Conservation (phyloP, 2,797 vertebrate genomes). For the Dallia pectoralis region DNA sequence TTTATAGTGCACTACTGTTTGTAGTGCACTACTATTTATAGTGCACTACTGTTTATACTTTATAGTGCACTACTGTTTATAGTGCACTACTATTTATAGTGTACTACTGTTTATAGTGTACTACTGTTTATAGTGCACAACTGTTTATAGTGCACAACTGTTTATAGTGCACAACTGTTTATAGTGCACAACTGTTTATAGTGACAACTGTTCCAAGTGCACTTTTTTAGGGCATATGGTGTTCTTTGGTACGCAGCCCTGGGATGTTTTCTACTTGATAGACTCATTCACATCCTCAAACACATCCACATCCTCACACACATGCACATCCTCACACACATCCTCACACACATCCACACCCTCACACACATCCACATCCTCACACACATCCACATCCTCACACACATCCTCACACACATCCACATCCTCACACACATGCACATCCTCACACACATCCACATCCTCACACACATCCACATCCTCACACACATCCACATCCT, state of each 20-base stretch:
- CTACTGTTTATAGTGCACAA: too few species aligned
- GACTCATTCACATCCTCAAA: too few species aligned
- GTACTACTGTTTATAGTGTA: too few species aligned
- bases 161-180: too few species aligned
- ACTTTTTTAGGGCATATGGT: background rate
- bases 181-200: too few species aligned
- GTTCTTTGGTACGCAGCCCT: background rate
- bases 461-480: conserved; percentile 13
- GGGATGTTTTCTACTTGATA: background rate
- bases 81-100: too few species aligned
- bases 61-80: background rate
- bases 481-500: conserved; percentile 11
- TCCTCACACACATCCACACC: too few species aligned
- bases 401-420: conserved; percentile 5
- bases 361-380: conserved; percentile 11
- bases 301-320: conserved; percentile 8
- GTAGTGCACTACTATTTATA: too few species aligned
- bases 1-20: too few species aligned
- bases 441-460: conserved; percentile 10
- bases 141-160: too few species aligned
- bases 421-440: conserved; percentile 12
- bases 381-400: conserved; percentile 9
- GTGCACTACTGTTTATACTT: too few species aligned
- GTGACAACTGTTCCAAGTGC: background rate
- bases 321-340: conserved; percentile 9